These are phyloP conservation scores for Erebia aethiops DNA, from an alignment of 2,888 invertebrate genomes.

Conservation along the genomic window DNA sequence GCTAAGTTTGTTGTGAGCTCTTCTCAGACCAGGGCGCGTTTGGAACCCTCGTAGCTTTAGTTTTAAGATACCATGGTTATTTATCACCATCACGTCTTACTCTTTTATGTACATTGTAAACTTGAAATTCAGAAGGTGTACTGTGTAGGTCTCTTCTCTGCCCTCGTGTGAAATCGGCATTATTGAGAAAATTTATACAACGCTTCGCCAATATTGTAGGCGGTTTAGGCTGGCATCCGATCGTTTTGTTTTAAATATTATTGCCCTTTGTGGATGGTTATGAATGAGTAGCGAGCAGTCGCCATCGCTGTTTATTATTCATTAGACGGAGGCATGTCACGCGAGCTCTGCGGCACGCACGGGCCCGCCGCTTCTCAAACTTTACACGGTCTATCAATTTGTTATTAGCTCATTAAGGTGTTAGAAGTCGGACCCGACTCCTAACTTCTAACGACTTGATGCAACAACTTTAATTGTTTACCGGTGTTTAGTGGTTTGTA, in stretches of 20 bases:
- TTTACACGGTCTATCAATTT: slow-evolving; percentile 55
- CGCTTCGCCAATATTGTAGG: slow-evolving; percentile 58
- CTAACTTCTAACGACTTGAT: background rate
- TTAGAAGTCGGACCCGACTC: background rate
- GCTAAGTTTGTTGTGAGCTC: no score
- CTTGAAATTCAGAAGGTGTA: no score
- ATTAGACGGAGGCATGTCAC: slow-evolving; percentile 79
- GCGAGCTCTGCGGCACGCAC: slow-evolving; percentile 75
- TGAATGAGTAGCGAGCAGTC: slow-evolving; percentile 77
- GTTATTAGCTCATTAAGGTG: slow-evolving; percentile 44
- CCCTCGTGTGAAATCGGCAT: no score
- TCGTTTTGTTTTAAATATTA: slow-evolving; percentile 72
- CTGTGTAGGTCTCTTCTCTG: no score
- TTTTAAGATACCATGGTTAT: no score
- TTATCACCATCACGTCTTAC: no score
- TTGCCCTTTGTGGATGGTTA: slow-evolving; percentile 71
- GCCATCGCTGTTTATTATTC: slow-evolving; percentile 79
- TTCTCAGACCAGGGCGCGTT: no score
- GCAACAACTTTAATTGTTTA: background rate
- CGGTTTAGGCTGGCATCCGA: slow-evolving; percentile 63
- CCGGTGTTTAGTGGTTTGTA: background rate
- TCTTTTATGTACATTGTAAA: no score
- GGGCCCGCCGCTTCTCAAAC: slow-evolving; percentile 71
- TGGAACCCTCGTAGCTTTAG: no score
- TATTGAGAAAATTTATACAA: slow-evolving; percentile 50